phyloP scores from a whole-genome alignment of 2,888 invertebrate species.

The Eutolmus rufibarbis region DNA sequence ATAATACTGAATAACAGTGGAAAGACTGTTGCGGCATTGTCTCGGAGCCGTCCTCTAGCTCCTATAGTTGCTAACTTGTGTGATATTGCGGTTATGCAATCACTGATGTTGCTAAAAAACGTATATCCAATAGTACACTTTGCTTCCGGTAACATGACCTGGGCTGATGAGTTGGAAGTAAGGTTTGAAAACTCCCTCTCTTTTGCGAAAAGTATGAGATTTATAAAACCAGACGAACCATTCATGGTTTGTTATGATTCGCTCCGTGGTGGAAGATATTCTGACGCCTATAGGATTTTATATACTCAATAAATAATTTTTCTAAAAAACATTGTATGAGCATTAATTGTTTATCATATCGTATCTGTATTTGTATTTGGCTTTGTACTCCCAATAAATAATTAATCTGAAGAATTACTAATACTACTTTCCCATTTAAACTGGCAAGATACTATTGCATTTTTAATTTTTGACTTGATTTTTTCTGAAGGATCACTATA shows the following conservation, averaged over 20 bases:
- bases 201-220: constrained; percentile 13
- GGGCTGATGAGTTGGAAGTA: constrained; percentile 31
- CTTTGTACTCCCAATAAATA: too few species aligned
- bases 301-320: neutral
- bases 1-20: constrained; percentile 39
- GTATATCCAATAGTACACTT: constrained; percentile 21
- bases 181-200: constrained; percentile 14
- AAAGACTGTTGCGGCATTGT: constrained; percentile 17
- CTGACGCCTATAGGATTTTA: constrained; percentile 39
- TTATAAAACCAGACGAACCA: neutral
- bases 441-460: too few species aligned
- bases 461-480: too few species aligned
- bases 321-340: neutral
- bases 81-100: neutral
- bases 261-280: constrained; percentile 1
- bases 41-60: constrained; percentile 9
- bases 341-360: too few species aligned
- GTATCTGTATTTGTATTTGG: too few species aligned
- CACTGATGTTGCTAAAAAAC: constrained; percentile 32
- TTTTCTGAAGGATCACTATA: too few species aligned
- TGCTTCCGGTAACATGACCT: neutral
- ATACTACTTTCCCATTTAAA: too few species aligned
- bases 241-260: constrained; percentile 43
- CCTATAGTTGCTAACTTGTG: constrained; percentile 41
- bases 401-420: too few species aligned